Conservation (phyloP, 2,113 vertebrate genomes). For the Forbesichthys agassizii region DNA sequence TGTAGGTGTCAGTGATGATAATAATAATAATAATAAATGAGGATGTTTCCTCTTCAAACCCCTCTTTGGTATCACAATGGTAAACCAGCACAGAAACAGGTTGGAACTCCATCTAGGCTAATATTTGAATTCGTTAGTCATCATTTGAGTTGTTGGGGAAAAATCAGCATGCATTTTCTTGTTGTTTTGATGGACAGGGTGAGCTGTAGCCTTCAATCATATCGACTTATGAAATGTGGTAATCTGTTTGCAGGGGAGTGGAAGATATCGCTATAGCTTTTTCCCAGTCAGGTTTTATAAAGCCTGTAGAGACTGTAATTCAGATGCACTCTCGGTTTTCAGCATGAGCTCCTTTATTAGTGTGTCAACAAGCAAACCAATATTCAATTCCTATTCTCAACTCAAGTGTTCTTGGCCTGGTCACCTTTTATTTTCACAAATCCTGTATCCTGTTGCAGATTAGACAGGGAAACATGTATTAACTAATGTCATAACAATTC, state of each 20-base stretch:
- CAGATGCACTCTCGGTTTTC: background rate
- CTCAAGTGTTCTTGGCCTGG: background rate
- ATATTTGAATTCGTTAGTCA: background rate
- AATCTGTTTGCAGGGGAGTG: background rate
- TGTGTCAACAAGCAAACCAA: conserved; percentile 4
- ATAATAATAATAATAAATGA: conserved; percentile 13
- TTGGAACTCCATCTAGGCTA: background rate
- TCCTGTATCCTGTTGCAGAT: background rate
- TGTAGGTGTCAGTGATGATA: conserved; percentile 35
- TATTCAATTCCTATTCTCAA: background rate
- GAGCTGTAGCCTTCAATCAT: conserved; percentile 4
- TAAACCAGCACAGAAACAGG: background rate
- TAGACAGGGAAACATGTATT: background rate
- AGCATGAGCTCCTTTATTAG: background rate
- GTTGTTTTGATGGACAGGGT: background rate
- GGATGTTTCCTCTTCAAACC: background rate
- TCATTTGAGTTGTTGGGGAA: background rate
- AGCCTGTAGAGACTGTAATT: background rate
- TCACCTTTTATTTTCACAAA: conserved; percentile 6
- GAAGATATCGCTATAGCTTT: background rate
- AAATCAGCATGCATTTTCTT: background rate
- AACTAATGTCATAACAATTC: background rate
- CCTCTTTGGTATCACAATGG: background rate
- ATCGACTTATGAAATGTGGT: background rate
- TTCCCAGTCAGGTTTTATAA: background rate